These are phyloP conservation scores for Acanthosepion esculentum DNA, from an alignment of 2,888 invertebrate species.

Conservation along the genomic window DNA sequence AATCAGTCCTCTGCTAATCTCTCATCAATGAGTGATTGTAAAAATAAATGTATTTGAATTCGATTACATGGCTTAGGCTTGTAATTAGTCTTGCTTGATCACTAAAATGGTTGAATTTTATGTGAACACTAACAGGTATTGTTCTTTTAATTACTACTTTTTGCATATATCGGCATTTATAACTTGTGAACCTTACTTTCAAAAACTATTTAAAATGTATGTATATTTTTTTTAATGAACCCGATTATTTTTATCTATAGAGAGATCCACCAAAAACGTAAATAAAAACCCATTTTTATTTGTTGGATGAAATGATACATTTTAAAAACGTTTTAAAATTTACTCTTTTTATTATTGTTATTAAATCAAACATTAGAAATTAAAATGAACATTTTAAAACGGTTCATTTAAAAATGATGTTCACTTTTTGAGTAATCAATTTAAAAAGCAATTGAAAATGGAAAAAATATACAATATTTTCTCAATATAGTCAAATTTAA, in stretches of 20 bases:
- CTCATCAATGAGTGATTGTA: background rate
- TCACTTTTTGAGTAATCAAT: too few species aligned
- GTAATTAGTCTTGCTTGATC: background rate
- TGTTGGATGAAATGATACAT: background rate
- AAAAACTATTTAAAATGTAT: background rate
- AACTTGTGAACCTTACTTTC: background rate
- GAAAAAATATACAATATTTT: too few species aligned
- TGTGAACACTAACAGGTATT: background rate
- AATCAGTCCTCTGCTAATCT: too few species aligned
- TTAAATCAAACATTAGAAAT: background rate
- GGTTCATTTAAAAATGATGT: background rate
- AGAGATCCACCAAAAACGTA: background rate
- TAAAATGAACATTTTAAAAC: background rate
- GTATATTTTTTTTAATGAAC: background rate
- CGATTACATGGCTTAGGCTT: background rate
- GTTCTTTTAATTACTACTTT: background rate
- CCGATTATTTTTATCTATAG: background rate
- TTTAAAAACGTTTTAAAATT: background rate
- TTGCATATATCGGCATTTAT: background rate
- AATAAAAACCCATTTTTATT: background rate
- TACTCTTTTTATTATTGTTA: background rate
- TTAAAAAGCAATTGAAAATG: too few species aligned
- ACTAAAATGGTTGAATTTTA: background rate
- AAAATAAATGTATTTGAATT: background rate
- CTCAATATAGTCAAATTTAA: too few species aligned